These are phyloP conservation scores for Dinoponera quadriceps DNA, from an alignment of 1,140 invertebrate species.

Conservation along the genomic window DNA sequence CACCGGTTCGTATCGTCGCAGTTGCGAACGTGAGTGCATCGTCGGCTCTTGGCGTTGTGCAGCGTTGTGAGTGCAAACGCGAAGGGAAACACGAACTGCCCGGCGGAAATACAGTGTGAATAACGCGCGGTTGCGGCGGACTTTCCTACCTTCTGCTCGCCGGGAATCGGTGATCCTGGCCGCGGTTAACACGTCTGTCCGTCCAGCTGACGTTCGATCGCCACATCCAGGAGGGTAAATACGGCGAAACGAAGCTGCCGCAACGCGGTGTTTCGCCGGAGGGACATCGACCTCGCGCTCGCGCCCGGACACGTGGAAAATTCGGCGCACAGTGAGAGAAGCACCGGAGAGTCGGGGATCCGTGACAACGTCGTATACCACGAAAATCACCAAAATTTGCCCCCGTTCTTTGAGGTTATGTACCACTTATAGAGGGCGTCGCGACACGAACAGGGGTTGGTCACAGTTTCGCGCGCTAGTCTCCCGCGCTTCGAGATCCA, in stretches of 20 bases:
- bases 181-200: not conserved
- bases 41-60: not conserved
- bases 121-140: slow-evolving; percentile 37
- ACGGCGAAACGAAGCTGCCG: not conserved
- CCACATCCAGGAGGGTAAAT: slow-evolving; percentile 9
- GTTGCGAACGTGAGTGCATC: not conserved
- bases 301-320: not conserved
- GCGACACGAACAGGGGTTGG: slow-evolving; percentile 80
- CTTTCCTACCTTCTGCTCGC: slow-evolving; percentile 11
- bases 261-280: not conserved
- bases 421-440: slow-evolving; percentile 84
- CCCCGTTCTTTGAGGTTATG: slow-evolving; percentile 82
- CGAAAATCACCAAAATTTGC: slow-evolving; percentile 25
- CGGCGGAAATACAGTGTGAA: slow-evolving; percentile 44
- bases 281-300: slow-evolving; percentile 37
- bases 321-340: not conserved
- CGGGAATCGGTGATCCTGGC: not conserved
- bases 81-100: slow-evolving; percentile 37
- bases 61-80: not conserved
- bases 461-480: slow-evolving; percentile 83
- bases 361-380: not conserved
- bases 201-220: too few relatives aligned
- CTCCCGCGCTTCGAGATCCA: slow-evolving; percentile 81
- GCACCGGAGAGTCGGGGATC: not conserved
- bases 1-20: not conserved